These are phyloP conservation scores for Myripristis jacobus DNA, from an alignment of 2,797 vertebrate species.

Conservation along the genomic window DNA sequence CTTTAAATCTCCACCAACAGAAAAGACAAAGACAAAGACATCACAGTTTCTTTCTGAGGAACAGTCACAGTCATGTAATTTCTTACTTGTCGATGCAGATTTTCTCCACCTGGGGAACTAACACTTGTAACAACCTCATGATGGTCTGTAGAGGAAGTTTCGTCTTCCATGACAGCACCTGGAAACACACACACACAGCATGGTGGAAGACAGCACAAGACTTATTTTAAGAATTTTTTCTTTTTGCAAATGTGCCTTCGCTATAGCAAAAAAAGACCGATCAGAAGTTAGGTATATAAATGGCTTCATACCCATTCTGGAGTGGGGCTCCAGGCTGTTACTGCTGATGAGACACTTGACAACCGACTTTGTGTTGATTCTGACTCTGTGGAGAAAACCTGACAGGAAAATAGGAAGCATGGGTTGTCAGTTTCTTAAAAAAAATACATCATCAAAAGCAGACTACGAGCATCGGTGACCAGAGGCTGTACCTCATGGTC, in stretches of 20 bases:
- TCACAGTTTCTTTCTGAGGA: not conserved
- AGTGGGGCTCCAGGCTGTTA: constrained; percentile 85
- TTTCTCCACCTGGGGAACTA: constrained; percentile 99
- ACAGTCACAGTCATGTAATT: not conserved
- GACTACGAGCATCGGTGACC: rapidly evolving
- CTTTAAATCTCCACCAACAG: too few species aligned
- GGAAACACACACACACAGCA: constrained; percentile 20
- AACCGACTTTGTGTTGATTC: constrained; percentile 81
- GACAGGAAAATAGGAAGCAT: not conserved
- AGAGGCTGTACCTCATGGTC: constrained; percentile 70
- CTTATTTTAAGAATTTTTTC: too few species aligned
- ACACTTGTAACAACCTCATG: constrained; percentile 95
- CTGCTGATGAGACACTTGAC: constrained; percentile 81
- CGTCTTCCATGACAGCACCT: constrained; percentile 94
- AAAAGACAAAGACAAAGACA: too few species aligned
- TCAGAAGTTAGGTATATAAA: not conserved
- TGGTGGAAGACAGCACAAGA: too few species aligned
- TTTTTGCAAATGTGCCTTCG: not conserved
- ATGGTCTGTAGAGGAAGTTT: constrained; percentile 97
- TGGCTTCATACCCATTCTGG: constrained; percentile 90
- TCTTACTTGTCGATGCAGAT: constrained; percentile 99
- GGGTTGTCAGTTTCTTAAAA: not conserved
- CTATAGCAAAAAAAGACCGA: not conserved
- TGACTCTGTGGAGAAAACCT: constrained; percentile 73
- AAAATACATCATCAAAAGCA: not conserved